Percentiles rank a stretch among this genome's conserved stretches.
These are phyloP conservation scores for Willowsia nigromaculata DNA, from an alignment of 2,888 invertebrate species.

Conservation along the genomic window DNA sequence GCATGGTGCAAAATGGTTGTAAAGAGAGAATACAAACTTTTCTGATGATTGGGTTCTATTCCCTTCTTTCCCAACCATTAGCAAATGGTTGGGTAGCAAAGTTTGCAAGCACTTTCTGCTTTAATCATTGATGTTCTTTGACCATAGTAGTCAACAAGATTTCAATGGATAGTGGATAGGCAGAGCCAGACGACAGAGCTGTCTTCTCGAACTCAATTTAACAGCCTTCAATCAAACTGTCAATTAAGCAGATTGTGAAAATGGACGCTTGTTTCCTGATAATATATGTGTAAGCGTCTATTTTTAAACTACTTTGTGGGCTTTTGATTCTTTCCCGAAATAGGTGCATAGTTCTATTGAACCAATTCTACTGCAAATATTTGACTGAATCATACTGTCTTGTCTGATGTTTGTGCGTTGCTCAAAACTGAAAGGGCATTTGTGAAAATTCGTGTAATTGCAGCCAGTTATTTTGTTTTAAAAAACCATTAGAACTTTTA, in stretches of 20 bases:
- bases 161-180: background rate
- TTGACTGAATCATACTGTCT: background rate
- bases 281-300: background rate
- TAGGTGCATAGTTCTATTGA: background rate
- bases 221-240: constrained; percentile 64
- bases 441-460: no score
- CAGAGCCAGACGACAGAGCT: background rate
- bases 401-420: background rate
- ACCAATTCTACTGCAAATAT: background rate
- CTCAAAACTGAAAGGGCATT: no score
- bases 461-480: no score
- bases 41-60: background rate
- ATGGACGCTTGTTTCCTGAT: constrained; percentile 40
- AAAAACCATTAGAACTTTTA: no score
- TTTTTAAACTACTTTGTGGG: background rate
- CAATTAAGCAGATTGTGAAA: constrained; percentile 60
- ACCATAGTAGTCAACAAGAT: background rate
- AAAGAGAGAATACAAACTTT: background rate
- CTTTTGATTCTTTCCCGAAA: background rate
- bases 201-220: constrained; percentile 54
- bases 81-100: background rate
- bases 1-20: background rate
- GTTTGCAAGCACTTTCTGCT: background rate
- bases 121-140: constrained; percentile 1
- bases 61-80: background rate